phyloP scores from a whole-genome alignment of 2,888 invertebrate species.

The Amaurobius ferox region DNA sequence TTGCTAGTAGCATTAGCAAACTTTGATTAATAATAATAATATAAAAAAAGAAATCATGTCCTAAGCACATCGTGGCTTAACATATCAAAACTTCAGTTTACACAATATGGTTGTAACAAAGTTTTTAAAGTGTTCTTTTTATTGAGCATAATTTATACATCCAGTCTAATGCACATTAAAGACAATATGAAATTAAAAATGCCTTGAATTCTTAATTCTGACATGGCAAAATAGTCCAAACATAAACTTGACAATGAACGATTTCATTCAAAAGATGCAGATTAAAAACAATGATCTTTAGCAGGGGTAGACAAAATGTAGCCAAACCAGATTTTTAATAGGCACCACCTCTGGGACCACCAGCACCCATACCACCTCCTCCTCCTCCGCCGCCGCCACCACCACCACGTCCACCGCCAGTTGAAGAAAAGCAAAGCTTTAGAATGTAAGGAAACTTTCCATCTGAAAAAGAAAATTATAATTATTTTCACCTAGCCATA shows the following conservation, averaged over 20 bases:
- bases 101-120: too few relatives aligned
- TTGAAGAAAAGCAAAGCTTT: slow-evolving; percentile 97
- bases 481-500: too few relatives aligned
- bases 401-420: slow-evolving; percentile 54
- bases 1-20: too few relatives aligned
- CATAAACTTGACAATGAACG: neutral
- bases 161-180: slow-evolving; percentile 4
- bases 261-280: neutral
- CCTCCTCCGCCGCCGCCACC: slow-evolving; percentile 24
- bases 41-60: too few relatives aligned
- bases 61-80: too few relatives aligned
- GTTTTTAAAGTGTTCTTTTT: neutral
- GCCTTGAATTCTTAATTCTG: too few relatives aligned
- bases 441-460: slow-evolving; percentile 99
- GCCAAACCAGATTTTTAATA: neutral
- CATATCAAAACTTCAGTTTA: too few relatives aligned
- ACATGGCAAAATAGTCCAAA: neutral
- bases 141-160: neutral
- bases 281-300: neutral
- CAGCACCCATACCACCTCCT: slow-evolving; percentile 27
- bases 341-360: slow-evolving; percentile 17
- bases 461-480: slow-evolving; percentile 83
- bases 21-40: too few relatives aligned
- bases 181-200: neutral
- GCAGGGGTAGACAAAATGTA: neutral